Percentiles rank a stretch among this genome's conserved stretches.
These are phyloP conservation scores for Xiphophorus hellerii DNA, from an alignment of 2,113 vertebrate genomes.

Conservation along the genomic window DNA sequence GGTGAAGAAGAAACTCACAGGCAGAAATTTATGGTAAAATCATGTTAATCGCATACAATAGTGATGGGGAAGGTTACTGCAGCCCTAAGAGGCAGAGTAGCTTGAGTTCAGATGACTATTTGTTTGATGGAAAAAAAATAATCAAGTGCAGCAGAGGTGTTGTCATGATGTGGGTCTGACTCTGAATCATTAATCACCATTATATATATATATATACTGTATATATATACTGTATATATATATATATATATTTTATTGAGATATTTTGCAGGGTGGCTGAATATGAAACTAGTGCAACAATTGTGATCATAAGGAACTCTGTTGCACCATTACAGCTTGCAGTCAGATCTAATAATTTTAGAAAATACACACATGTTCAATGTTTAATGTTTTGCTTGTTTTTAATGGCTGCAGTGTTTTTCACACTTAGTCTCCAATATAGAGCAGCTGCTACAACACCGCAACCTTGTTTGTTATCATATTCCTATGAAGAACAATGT, in stretches of 20 bases:
- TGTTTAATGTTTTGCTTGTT: not conserved
- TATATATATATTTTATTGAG: too few relatives aligned
- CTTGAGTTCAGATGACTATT: not conserved
- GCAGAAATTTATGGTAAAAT: not conserved
- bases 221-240: too few relatives aligned
- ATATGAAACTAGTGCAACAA: not conserved
- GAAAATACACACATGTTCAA: too few relatives aligned
- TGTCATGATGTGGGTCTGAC: too few relatives aligned
- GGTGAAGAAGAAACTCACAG: not conserved
- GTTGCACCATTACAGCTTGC: not conserved
- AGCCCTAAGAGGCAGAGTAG: not conserved
- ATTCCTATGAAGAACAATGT: constrained; percentile 32
- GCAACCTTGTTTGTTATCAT: constrained; percentile 16
- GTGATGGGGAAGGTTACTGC: not conserved
- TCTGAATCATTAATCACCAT: too few relatives aligned
- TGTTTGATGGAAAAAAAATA: not conserved
- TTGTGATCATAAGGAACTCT: not conserved
- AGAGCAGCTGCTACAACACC: constrained; percentile 1
- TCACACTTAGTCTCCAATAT: not conserved
- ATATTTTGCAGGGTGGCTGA: not conserved
- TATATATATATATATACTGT: too few relatives aligned
- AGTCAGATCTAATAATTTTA: not conserved
- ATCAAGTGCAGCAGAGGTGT: too few relatives aligned
- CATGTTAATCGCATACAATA: not conserved
- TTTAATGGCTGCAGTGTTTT: not conserved